Evolutionary conservation across 35 echinoderm and acorn worm species (phyloP).

Genomic region (Eucidaris tribuloides): DNA sequence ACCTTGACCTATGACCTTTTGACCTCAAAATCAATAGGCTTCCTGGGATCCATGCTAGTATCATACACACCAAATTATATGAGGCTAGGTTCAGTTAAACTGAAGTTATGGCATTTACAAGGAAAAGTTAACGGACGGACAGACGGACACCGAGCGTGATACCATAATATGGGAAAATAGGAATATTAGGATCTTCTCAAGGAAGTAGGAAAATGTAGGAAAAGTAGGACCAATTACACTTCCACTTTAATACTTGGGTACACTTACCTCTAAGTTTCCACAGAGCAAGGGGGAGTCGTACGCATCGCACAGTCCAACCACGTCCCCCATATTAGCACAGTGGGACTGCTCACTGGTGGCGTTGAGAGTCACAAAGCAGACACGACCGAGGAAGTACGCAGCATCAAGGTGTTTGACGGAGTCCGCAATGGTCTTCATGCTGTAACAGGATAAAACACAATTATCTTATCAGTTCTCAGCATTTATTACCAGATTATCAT

Average conservation of each 20-base stretch:
- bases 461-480: background rate
- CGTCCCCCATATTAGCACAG: conserved; percentile 50
- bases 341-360: conserved; percentile 51
- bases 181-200: too few species aligned
- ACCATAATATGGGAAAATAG: too few species aligned
- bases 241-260: background rate
- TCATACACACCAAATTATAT: too few species aligned
- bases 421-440: conserved; percentile 49
- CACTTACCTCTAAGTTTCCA: conserved; percentile 63
- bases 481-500: background rate
- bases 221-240: too few species aligned
- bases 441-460: conserved; percentile 20
- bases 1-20: too few species aligned
- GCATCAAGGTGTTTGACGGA: conserved; percentile 65
- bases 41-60: too few species aligned
- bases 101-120: too few species aligned
- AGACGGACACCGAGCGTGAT: too few species aligned
- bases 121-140: too few species aligned
- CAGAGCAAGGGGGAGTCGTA: conserved; percentile 85
- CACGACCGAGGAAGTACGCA: conserved; percentile 77
- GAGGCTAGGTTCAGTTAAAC: too few species aligned
- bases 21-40: too few species aligned
- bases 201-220: too few species aligned
- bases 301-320: conserved; percentile 78
- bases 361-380: conserved; percentile 64